Percentiles rank a stretch among this genome's conserved stretches.
These are phyloP conservation scores for Manacus vitellinus DNA, from an alignment of 2,113 vertebrate genomes.

Conservation along the genomic window DNA sequence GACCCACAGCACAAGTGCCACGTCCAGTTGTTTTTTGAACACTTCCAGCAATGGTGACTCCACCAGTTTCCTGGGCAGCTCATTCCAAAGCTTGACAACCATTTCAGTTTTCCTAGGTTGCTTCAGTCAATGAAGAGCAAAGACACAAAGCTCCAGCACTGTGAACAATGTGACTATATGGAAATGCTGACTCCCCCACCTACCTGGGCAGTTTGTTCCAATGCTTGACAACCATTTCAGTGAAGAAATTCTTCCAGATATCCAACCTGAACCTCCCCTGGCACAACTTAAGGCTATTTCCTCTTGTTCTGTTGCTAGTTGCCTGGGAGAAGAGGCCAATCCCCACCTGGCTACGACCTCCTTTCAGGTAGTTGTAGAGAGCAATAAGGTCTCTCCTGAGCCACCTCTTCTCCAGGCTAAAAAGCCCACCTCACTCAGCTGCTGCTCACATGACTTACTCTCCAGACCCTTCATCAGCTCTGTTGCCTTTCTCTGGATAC, in stretches of 20 bases:
- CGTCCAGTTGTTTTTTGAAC: neutral
- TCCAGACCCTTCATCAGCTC: neutral
- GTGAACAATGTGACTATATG: too few species aligned
- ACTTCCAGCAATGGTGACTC: neutral
- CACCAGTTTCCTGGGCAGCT: neutral
- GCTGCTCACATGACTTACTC: neutral
- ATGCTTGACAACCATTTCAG: neutral
- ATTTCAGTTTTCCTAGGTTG: neutral
- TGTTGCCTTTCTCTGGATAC: rapidly evolving
- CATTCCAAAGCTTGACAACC: neutral
- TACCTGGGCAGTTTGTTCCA: neutral
- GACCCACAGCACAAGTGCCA: neutral
- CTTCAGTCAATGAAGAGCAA: too few species aligned
- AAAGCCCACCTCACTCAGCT: neutral
- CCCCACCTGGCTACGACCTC: neutral
- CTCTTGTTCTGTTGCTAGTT: neutral
- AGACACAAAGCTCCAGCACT: too few species aligned
- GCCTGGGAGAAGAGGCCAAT: neutral
- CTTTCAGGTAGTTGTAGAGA: neutral
- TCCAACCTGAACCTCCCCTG: neutral
- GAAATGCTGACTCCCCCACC: too few species aligned
- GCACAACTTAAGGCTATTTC: neutral
- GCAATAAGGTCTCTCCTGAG: rapidly evolving
- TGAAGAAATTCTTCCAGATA: neutral
- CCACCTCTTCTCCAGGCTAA: too few species aligned